Evolutionary conservation across 2,797 vertebrate species (phyloP), one percentile per base, ranked within the genome.

Genomic region (Pygocentrus nattereri): DNA sequence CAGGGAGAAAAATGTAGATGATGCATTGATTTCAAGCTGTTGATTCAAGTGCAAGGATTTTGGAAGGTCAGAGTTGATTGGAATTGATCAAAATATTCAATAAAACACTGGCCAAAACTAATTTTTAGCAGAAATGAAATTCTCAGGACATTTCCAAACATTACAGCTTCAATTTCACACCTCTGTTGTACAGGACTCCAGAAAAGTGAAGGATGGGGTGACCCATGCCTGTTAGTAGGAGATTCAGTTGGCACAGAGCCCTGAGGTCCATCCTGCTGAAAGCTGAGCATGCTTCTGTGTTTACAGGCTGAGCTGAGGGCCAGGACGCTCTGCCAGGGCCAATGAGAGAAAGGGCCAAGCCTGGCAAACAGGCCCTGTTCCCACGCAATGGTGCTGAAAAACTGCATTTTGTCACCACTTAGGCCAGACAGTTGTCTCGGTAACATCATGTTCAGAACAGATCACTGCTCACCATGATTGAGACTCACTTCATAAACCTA

Each of bases 211-310:
- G 18, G 6, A 90, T 65, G 79, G 84, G 93, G 91, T 79, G 89
- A 90, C 91, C 92, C 89, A 93, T 91, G 91, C 92, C 91, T 88
- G 67, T 47, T 6, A 89, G 90, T 85, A 58, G n/a, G 71, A 89
- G 91, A 85, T 87, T 58, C 76, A 52, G 21, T 18, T 81, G 78
- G 87, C 79, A 49, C 62, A 49, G 82, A 52, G 79, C 91, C 90
- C 16, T 52, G 76, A 86, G 86, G 82, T 44, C 61, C 70, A 56
- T 44, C 74, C 79, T 18, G 47, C 34, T 83, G 34, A 68, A 80
- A 85, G 85, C 84, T 31, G 54, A 59, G 64, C 67, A 54, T 52
- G 82, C 77, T 79, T 82, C 79, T 74, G 73, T 80, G 82, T 82
- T 84, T 76, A 77, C 73, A 82, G 68, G 47, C 74, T 62, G 72